Conservation (phyloP, 2,888 invertebrate species). For the Xylota segnis region DNA sequence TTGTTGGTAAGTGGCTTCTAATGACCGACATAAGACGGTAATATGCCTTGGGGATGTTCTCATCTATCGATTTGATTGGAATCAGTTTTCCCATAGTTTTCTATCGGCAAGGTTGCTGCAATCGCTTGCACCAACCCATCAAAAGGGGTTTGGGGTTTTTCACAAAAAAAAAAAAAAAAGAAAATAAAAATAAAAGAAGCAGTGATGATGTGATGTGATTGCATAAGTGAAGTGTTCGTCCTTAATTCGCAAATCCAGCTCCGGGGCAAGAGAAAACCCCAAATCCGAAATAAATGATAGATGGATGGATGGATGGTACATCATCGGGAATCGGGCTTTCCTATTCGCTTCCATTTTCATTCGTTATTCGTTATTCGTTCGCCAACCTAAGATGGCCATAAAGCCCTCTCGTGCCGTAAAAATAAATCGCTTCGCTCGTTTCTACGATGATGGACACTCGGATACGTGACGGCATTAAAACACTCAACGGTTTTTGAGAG, state of each 20-base stretch:
- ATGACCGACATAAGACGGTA: constrained; percentile 32
- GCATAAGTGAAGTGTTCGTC: constrained; percentile 41
- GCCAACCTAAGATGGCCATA: constrained; percentile 54
- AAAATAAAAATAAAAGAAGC: not conserved
- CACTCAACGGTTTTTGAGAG: constrained; percentile 60
- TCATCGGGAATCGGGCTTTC: constrained; percentile 42
- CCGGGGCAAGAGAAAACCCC: constrained; percentile 25
- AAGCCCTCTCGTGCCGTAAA: constrained; percentile 60
- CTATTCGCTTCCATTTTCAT: constrained; percentile 11
- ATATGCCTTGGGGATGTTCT: constrained; percentile 19
- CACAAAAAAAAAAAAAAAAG: not conserved
- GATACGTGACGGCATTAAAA: constrained; percentile 72
- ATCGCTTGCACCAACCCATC: not conserved
- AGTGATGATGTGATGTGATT: constrained; percentile 36
- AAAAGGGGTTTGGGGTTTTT: not conserved
- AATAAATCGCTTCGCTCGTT: constrained; percentile 73
- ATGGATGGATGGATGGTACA: no score
- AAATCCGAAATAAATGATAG: constrained; percentile 45
- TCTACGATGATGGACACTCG: constrained; percentile 72
- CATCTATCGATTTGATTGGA: constrained; percentile 44
- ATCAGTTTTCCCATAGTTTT: constrained; percentile 64
- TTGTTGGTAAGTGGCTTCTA: constrained; percentile 6
- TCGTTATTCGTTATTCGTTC: constrained; percentile 6
- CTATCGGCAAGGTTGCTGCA: constrained; percentile 56
- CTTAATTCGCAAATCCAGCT: constrained; percentile 64